Evolutionary conservation across 1,140 invertebrate species (phyloP).

Genomic region (Zaprionus gabonicus): DNA sequence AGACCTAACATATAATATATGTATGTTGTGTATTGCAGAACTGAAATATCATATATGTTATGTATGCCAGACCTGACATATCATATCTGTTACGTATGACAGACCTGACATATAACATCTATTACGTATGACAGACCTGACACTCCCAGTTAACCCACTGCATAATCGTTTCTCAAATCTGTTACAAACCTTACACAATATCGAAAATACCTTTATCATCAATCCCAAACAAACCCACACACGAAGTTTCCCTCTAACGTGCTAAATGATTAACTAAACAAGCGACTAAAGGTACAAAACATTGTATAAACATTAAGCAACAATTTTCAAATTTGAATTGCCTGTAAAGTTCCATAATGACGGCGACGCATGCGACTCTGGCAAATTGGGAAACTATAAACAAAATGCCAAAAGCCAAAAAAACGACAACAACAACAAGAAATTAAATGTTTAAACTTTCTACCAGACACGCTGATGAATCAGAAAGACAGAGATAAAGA

Average conservation of each 20-base stretch:
- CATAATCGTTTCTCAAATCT: background rate
- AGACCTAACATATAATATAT: no score
- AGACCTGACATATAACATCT: slow-evolving; percentile 25
- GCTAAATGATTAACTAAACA: slow-evolving; percentile 67
- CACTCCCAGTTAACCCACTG: background rate
- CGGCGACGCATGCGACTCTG: background rate
- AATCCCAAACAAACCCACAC: background rate
- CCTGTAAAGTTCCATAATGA: slow-evolving; percentile 29
- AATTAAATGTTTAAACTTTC: slow-evolving; percentile 63
- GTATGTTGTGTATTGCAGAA: no score
- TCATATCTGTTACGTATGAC: no score
- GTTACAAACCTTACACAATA: background rate
- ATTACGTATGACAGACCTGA: background rate
- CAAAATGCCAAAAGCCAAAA: slow-evolving; percentile 16
- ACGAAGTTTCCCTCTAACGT: background rate
- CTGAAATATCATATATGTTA: no score
- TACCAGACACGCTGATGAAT: slow-evolving; percentile 41
- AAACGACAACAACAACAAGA: slow-evolving; percentile 11
- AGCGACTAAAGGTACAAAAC: slow-evolving; percentile 17
- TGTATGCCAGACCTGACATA: no score
- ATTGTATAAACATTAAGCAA: slow-evolving; percentile 32
- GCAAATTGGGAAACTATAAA: slow-evolving; percentile 7
- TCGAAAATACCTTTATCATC: slow-evolving; percentile 20
- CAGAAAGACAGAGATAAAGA: slow-evolving; percentile 7
- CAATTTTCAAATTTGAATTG: slow-evolving; percentile 41